These are phyloP conservation scores for Drosophila repletoides DNA, from an alignment of 1,140 invertebrate species.

Conservation along the genomic window DNA sequence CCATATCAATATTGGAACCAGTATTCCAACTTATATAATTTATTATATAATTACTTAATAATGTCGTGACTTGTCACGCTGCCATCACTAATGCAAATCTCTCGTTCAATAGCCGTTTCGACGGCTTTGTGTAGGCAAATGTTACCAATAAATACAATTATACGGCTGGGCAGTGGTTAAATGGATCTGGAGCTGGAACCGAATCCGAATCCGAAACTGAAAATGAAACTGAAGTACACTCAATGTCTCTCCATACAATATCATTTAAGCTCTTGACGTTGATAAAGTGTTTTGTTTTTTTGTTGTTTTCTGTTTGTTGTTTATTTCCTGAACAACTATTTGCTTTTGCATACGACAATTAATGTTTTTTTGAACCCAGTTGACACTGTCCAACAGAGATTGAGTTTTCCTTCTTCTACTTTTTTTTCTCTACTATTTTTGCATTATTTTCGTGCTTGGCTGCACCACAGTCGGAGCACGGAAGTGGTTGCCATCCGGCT, in stretches of 20 bases:
- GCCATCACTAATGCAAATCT: conserved; percentile 36
- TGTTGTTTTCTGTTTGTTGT: not conserved
- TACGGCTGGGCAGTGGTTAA: conserved; percentile 36
- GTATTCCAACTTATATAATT: too few relatives aligned
- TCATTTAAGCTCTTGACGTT: conserved; percentile 66
- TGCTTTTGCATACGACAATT: conserved; percentile 52
- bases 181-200: conserved; percentile 13
- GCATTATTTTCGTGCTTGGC: conserved; percentile 37
- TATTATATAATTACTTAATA: too few relatives aligned
- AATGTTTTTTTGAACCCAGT: conserved; percentile 34
- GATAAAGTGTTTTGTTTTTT: conserved; percentile 52
- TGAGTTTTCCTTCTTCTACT: too few relatives aligned
- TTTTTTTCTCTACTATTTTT: too few relatives aligned
- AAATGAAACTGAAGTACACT: conserved; percentile 22
- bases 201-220: not conserved
- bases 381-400: conserved; percentile 27
- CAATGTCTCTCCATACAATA: conserved; percentile 32
- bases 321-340: conserved; percentile 58
- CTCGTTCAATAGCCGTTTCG: conserved; percentile 34
- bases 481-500: conserved; percentile 53
- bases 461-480: conserved; percentile 34
- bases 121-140: conserved; percentile 53
- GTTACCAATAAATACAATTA: conserved; percentile 53
- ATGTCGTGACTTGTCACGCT: conserved; percentile 21
- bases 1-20: too few relatives aligned